Evolutionary conservation across 2,797 vertebrate genomes (phyloP), one percentile per base, ranked within the genome.

Genomic region (Amblyopsis hoosieri): DNA sequence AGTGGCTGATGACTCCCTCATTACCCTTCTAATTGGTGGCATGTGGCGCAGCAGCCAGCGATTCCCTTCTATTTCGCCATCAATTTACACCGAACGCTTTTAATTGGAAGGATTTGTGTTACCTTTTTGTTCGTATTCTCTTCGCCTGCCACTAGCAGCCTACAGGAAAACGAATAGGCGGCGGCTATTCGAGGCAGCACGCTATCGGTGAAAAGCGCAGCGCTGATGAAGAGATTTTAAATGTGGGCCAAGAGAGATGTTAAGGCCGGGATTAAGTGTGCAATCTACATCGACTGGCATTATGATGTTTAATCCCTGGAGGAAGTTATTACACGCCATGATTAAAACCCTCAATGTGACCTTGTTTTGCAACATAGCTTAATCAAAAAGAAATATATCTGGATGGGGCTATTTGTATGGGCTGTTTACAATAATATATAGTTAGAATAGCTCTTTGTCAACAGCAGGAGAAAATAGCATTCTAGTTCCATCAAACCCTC

Each of bases 161-260:
- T 15, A 8, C 15, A 13, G 1, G 54, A 33, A 68, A 69, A 69
- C 51, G 2, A 51, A 69, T 67, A 19, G 12, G 52, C 19, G 4
- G 52, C 12, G 13, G 47, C 33, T 57, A 13, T 68, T 56, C 76
- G 23, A 46, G 17, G 29, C 19, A 12, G 45, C 47, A 2, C 29
- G 23, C 37, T 14, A 47, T 60, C 64, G 55, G 59, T 65, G 33
- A 79, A 78, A 64, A 49, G 60, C 52, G 59, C 60, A 54, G 64
- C 61, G 52, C 50, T 52, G 62, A 75, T 80, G 33, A 64, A 45
- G 61, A 67, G 72, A 74, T 75, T 83, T 73, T 58, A 46, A 69
- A 91, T 76, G 46, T 82, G 70, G 87, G 79, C 82, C 84, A 84
- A 86, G 82, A 85, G 75, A 23, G 71, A 81, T 71, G 71, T 70